Conservation (phyloP, 2,113 vertebrate species). For the Caranx melampygus region DNA sequence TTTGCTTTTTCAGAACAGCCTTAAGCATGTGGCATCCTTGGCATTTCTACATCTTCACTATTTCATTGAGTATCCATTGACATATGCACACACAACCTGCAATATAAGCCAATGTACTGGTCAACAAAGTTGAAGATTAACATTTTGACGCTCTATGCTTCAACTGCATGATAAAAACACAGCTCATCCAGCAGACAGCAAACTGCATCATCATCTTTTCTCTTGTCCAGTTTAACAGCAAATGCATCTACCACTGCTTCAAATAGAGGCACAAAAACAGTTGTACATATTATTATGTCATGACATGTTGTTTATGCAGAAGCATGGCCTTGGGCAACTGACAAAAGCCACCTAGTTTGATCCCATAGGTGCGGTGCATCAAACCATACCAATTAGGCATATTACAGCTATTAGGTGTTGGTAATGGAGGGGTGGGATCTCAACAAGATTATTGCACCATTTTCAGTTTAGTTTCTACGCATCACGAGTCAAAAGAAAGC, state of each 20-base stretch:
- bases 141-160: neutral
- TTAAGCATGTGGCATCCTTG: no score
- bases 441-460: neutral
- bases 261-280: slow-evolving; percentile 25
- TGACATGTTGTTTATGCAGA: neutral
- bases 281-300: slow-evolving; percentile 8
- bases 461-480: slow-evolving; percentile 4
- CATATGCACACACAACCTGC: neutral
- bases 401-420: neutral
- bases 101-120: neutral
- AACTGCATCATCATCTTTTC: slow-evolving; percentile 6
- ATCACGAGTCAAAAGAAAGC: slow-evolving; percentile 26
- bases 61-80: neutral
- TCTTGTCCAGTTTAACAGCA: slow-evolving; percentile 27
- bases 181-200: neutral
- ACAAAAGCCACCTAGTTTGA: neutral
- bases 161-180: neutral
- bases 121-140: neutral
- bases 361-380: neutral
- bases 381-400: neutral
- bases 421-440: neutral
- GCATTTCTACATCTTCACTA: neutral
- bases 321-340: neutral
- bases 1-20: no score
- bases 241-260: slow-evolving; percentile 5